phyloP scores from a whole-genome alignment of 53 echinoderm and acorn worm genomes.

The Arbacia lixula region DNA sequence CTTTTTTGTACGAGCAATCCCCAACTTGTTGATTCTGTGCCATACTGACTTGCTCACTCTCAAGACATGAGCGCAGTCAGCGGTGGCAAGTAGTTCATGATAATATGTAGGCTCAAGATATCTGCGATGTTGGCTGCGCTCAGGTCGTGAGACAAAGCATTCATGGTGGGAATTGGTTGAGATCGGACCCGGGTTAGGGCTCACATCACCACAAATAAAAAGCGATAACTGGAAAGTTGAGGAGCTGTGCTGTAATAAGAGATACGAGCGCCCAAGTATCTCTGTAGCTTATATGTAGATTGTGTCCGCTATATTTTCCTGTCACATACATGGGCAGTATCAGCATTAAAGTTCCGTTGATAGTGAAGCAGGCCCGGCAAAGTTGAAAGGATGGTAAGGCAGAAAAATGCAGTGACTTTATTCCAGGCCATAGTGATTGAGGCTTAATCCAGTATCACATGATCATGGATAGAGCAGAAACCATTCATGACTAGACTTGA shows the following conservation, averaged over 20 bases:
- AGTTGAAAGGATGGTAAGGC: neutral
- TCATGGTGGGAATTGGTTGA: too few species aligned
- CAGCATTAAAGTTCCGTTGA: neutral
- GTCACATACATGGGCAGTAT: neutral
- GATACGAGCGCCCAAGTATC: neutral
- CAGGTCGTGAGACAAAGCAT: too few species aligned
- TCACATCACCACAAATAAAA: neutral
- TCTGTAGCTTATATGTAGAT: neutral
- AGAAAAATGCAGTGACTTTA: neutral
- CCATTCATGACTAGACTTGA: neutral
- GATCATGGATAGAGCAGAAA: neutral
- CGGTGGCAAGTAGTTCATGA: neutral
- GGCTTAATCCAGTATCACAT: neutral
- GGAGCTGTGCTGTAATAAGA: neutral
- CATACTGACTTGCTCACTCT: neutral
- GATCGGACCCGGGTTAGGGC: neutral
- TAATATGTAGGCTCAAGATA: neutral
- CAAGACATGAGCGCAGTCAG: neutral
- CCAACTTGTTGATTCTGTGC: too few species aligned
- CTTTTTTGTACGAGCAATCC: too few species aligned
- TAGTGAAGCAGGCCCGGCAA: neutral
- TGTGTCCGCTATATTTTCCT: neutral
- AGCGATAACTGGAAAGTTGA: neutral
- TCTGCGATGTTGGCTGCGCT: neutral
- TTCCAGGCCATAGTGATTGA: too few species aligned